These are phyloP conservation scores for Hemicordylus capensis DNA, from an alignment of 2,113 vertebrate species.

Conservation along the genomic window DNA sequence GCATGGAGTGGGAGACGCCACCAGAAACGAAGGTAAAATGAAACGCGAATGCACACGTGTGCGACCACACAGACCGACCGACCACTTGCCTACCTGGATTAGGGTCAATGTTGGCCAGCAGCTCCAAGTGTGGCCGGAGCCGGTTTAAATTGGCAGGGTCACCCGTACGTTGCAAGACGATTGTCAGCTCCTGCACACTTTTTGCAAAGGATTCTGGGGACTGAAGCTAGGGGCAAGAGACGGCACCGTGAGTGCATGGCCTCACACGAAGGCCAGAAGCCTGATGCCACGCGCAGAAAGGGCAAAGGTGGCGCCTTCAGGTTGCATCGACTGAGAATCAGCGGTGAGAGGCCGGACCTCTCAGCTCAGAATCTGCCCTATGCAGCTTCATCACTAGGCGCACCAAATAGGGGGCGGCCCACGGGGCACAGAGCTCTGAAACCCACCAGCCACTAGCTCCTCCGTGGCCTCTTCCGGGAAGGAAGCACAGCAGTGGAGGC, in stretches of 20 bases:
- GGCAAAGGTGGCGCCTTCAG: conserved; percentile 74
- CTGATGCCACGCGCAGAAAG: fast-evolving
- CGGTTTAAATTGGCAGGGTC: conserved; percentile 95
- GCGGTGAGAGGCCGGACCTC: conserved; percentile 69
- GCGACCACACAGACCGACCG: not conserved
- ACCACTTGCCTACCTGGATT: conserved; percentile 84
- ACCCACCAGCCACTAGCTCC: too few relatives aligned
- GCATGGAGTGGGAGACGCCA: not conserved
- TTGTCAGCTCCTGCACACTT: conserved; percentile 95
- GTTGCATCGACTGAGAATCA: conserved; percentile 73
- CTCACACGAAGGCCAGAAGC: not conserved
- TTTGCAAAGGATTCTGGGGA: conserved; percentile 97
- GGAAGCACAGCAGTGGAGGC: too few relatives aligned
- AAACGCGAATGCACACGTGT: not conserved
- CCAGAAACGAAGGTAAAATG: fast-evolving
- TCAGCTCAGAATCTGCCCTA: conserved; percentile 86
- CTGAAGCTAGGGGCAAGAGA: conserved; percentile 82
- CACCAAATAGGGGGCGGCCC: not conserved
- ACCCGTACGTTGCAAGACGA: conserved; percentile 94
- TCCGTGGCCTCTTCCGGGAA: too few relatives aligned
- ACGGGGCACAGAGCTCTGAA: too few relatives aligned
- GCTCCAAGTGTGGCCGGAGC: conserved; percentile 91
- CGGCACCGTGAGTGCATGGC: too few relatives aligned
- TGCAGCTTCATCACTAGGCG: conserved; percentile 81
- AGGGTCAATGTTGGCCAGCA: conserved; percentile 94